These are phyloP conservation scores for Coremacera marginata DNA, from an alignment of 2,888 invertebrate species.

Conservation along the genomic window DNA sequence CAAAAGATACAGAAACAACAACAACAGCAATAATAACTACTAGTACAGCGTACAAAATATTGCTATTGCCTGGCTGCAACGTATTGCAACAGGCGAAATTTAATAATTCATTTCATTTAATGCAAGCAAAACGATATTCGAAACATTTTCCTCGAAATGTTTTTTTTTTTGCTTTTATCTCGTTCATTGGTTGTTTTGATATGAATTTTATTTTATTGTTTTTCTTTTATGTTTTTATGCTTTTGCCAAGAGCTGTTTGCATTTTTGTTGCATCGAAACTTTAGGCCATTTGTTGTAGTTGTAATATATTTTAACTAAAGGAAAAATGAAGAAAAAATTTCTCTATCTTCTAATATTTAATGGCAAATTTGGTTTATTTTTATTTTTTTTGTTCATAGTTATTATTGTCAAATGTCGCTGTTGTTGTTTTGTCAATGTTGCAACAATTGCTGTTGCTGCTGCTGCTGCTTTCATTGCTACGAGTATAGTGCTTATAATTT, in stretches of 20 bases:
- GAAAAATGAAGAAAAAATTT: neutral
- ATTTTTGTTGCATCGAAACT: too few relatives aligned
- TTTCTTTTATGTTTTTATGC: neutral
- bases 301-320: neutral
- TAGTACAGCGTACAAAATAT: neutral
- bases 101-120: constrained; percentile 38
- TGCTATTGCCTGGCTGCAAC: constrained; percentile 12
- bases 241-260: too few relatives aligned
- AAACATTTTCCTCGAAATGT: neutral
- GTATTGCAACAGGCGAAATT: constrained; percentile 23
- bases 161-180: too few relatives aligned
- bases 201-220: constrained; percentile 35
- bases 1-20: constrained; percentile 4
- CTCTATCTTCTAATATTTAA: neutral
- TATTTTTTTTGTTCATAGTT: neutral
- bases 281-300: neutral
- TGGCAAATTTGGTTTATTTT: neutral
- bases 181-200: too few relatives aligned
- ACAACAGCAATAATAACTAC: constrained; percentile 29
- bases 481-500: neutral
- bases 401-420: constrained; percentile 2
- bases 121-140: neutral
- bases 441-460: neutral
- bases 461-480: constrained; percentile 15
- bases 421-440: neutral